Conservation (phyloP, 2,888 invertebrate genomes). For the Tachystola acroxantha region DNA sequence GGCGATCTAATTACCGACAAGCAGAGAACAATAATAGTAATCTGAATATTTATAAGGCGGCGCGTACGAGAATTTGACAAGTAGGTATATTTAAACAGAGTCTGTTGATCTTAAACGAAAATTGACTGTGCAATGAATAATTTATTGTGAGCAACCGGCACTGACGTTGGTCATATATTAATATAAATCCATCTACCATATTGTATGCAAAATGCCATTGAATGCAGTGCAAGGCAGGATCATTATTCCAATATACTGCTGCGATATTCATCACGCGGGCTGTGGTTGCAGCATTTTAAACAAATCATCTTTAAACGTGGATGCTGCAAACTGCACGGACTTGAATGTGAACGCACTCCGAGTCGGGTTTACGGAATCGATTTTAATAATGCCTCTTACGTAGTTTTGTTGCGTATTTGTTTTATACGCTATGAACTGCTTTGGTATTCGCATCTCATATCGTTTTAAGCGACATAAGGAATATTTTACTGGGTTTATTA, state of each 20-base stretch:
- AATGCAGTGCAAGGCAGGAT: slow-evolving; percentile 73
- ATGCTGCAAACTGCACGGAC: slow-evolving; percentile 27
- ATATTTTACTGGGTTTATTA: slow-evolving; percentile 25
- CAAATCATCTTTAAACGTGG: slow-evolving; percentile 72
- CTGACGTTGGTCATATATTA: slow-evolving; percentile 76
- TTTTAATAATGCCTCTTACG: slow-evolving; percentile 47
- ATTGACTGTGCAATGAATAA: slow-evolving; percentile 75
- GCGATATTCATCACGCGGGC: slow-evolving; percentile 71
- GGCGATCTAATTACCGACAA: slow-evolving; percentile 76
- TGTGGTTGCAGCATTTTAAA: slow-evolving; percentile 69
- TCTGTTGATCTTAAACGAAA: slow-evolving; percentile 66
- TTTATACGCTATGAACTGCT: slow-evolving; percentile 23
- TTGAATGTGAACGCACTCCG: slow-evolving; percentile 33
- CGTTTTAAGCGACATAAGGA: slow-evolving; percentile 20
- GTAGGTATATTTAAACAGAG: slow-evolving; percentile 24
- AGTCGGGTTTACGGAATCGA: slow-evolving; percentile 34
- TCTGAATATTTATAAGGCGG: slow-evolving; percentile 71
- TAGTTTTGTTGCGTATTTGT: slow-evolving; percentile 28
- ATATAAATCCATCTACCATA: slow-evolving; percentile 77
- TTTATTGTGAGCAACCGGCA: slow-evolving; percentile 71
- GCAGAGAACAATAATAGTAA: slow-evolving; percentile 70
- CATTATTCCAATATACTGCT: slow-evolving; percentile 73
- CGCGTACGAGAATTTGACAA: slow-evolving; percentile 42
- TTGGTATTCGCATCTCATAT: slow-evolving; percentile 29
- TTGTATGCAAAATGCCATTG: slow-evolving; percentile 78